Evolutionary conservation across 2,888 invertebrate species (phyloP).

Genomic region (Mimas tiliae): DNA sequence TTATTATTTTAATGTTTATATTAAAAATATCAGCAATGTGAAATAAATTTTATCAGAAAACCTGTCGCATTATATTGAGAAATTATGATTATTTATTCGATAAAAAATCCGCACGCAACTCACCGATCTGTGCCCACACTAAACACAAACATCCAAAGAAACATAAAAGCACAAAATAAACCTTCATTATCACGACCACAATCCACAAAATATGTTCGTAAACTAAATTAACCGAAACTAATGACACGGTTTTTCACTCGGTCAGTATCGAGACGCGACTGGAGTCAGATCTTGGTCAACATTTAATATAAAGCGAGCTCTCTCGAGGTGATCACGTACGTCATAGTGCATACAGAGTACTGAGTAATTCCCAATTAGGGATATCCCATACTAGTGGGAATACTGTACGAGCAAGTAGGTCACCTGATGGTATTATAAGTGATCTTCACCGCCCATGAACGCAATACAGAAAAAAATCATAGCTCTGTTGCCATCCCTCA

Average conservation of each 20-base stretch:
- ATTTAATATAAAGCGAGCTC: slow-evolving; percentile 36
- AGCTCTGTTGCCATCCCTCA: no score
- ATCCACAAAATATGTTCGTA: slow-evolving; percentile 25
- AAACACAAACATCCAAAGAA: slow-evolving; percentile 56
- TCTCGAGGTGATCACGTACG: slow-evolving; percentile 33
- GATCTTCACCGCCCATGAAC: no score
- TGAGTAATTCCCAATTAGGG: not conserved
- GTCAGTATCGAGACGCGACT: slow-evolving; percentile 31
- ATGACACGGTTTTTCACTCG: slow-evolving; percentile 12
- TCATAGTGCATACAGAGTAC: slow-evolving; percentile 22
- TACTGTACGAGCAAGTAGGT: no score
- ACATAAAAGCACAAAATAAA: slow-evolving; percentile 51
- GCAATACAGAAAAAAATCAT: no score
- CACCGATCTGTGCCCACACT: slow-evolving; percentile 64
- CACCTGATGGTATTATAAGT: no score
- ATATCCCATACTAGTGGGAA: not conserved
- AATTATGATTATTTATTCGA: not conserved
- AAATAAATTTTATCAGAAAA: no score
- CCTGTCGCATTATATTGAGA: no score
- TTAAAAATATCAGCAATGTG: no score
- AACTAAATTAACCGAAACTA: slow-evolving; percentile 10
- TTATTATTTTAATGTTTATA: no score
- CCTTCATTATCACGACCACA: slow-evolving; percentile 26
- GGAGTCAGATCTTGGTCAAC: slow-evolving; percentile 33
- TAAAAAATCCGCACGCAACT: slow-evolving; percentile 43